Evolutionary conservation across 2,888 invertebrate genomes (phyloP).

Genomic region (Silvanus unidentatus): DNA sequence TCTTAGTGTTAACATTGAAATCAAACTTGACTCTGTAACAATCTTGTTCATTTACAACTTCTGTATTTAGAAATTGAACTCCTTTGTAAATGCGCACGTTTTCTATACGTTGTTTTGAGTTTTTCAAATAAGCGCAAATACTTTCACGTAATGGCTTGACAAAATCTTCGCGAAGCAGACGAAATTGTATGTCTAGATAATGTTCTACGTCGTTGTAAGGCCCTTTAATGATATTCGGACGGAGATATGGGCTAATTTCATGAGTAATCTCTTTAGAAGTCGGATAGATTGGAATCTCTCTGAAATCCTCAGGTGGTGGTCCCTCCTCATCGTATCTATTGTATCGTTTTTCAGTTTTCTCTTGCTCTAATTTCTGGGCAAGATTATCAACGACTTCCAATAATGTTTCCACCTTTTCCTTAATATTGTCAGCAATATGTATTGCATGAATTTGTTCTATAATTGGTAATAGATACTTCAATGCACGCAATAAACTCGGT

Average conservation of each 20-base stretch:
- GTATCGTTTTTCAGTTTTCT: too few relatives aligned
- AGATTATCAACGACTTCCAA: too few relatives aligned
- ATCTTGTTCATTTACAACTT: slow-evolving; percentile 19
- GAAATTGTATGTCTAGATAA: slow-evolving; percentile 75
- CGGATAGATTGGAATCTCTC: slow-evolving; percentile 52
- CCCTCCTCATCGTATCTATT: too few relatives aligned
- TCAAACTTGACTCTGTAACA: slow-evolving; percentile 24
- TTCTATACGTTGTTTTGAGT: slow-evolving; percentile 15
- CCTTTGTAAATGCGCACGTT: slow-evolving; percentile 22
- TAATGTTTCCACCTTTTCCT: too few relatives aligned
- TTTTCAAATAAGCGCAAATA: slow-evolving; percentile 40
- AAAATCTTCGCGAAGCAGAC: slow-evolving; percentile 74
- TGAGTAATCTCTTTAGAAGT: slow-evolving; percentile 42
- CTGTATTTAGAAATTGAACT: slow-evolving; percentile 17
- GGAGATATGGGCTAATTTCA: slow-evolving; percentile 44
- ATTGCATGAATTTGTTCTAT: too few relatives aligned
- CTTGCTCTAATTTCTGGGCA: too few relatives aligned
- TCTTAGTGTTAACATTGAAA: slow-evolving; percentile 17
- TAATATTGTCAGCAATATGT: too few relatives aligned
- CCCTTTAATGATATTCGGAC: slow-evolving; percentile 57
- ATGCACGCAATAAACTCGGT: too few relatives aligned
- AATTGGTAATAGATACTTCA: too few relatives aligned
- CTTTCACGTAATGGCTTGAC: slow-evolving; percentile 66
- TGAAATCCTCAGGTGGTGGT: slow-evolving; percentile 44
- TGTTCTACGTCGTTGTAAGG: slow-evolving; percentile 59